A percentile compares a stretch with the other conserved stretches of the same genome.
These are phyloP conservation scores for Achatina immaculata DNA, from an alignment of 1,140 invertebrate species.

Conservation along the genomic window DNA sequence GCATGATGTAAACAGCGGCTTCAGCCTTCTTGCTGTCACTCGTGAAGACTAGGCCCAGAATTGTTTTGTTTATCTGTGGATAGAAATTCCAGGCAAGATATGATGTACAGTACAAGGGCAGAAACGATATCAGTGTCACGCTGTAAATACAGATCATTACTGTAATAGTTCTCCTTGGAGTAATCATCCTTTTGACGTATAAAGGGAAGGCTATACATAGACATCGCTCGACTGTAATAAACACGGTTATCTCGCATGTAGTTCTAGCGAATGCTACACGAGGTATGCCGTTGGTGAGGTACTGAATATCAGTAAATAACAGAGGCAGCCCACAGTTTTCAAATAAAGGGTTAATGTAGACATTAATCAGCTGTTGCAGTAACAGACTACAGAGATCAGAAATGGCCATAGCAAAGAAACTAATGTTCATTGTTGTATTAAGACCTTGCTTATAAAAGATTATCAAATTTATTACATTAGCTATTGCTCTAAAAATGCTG, in stretches of 20 bases:
- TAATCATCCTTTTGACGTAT: background rate
- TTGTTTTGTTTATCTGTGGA: background rate
- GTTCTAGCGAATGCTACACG: background rate
- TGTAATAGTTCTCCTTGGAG: background rate
- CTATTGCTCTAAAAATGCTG: background rate
- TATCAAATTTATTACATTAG: conserved; percentile 3
- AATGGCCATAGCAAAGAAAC: background rate
- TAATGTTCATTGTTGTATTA: conserved; percentile 2
- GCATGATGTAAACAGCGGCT: background rate
- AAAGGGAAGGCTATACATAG: background rate
- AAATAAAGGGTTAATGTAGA: background rate
- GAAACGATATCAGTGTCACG: background rate
- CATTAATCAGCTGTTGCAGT: background rate
- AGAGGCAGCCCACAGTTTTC: background rate
- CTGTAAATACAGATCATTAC: background rate
- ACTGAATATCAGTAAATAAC: background rate
- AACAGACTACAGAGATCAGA: background rate
- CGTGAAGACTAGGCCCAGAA: background rate
- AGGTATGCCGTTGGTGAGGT: background rate
- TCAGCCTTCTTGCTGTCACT: background rate
- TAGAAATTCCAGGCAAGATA: background rate
- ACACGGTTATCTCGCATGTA: background rate
- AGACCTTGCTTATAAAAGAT: conserved; percentile 8
- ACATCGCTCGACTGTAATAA: background rate
- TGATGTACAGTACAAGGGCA: background rate